phyloP scores from a whole-genome alignment of 2,888 invertebrate species.

The Lasioglossum lativentre region DNA sequence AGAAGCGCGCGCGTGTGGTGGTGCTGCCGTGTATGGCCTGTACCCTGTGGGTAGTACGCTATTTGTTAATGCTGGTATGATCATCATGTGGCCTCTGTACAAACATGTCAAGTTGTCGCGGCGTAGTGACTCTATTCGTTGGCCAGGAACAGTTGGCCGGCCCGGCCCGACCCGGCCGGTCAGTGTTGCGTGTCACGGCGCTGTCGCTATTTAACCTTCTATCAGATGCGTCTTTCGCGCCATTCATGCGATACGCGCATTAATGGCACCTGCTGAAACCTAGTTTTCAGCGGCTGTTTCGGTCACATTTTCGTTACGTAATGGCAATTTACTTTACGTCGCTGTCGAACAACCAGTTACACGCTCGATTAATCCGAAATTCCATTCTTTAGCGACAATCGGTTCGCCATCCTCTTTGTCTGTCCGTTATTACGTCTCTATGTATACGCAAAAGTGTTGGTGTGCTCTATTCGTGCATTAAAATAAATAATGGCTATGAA shows the following conservation, averaged over 20 bases:
- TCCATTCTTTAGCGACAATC: neutral
- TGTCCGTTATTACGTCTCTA: neutral
- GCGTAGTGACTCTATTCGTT: constrained; percentile 76
- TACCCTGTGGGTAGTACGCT: constrained; percentile 62
- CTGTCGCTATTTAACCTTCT: constrained; percentile 79
- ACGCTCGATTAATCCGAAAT: constrained; percentile 19
- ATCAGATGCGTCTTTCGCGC: constrained; percentile 78
- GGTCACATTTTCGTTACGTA: constrained; percentile 37
- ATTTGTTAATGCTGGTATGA: constrained; percentile 78
- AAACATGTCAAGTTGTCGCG: constrained; percentile 82
- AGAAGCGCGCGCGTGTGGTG: constrained; percentile 35
- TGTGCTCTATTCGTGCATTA: neutral
- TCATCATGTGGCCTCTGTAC: constrained; percentile 79
- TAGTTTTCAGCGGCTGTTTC: constrained; percentile 62
- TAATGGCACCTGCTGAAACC: constrained; percentile 67
- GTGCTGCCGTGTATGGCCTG: constrained; percentile 40
- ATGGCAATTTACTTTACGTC: constrained; percentile 21
- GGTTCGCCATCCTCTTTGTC: neutral
- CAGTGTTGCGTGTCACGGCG: constrained; percentile 76
- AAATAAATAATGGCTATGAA: no score
- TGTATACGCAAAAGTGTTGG: neutral
- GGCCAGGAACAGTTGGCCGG: constrained; percentile 69
- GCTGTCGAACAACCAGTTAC: constrained; percentile 14
- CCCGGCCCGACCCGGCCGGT: constrained; percentile 56
- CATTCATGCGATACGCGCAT: constrained; percentile 70